Evolutionary conservation across 2,888 invertebrate species (phyloP).

Genomic region (Alloscopus bannaensis): DNA sequence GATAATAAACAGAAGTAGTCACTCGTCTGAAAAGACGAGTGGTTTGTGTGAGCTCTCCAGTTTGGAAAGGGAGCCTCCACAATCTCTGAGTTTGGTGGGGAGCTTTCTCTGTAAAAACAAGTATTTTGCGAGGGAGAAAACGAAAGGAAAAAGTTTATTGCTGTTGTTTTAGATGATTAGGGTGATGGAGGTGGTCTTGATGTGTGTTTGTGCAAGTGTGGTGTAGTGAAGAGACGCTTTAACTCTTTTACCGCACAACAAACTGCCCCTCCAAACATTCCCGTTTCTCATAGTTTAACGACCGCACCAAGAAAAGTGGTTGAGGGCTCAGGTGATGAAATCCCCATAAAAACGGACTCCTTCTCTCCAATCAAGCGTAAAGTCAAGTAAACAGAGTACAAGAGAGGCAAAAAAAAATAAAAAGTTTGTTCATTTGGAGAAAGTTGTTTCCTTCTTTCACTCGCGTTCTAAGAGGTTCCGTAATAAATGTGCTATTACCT

Average conservation of each 20-base stretch:
- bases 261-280: no score
- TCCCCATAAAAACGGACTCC: slow-evolving; percentile 40
- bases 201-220: no score
- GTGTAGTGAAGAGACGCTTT: no score
- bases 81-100: background rate
- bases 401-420: background rate
- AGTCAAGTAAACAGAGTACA: slow-evolving; percentile 1
- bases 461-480: background rate
- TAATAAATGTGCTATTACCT: slow-evolving; percentile 52
- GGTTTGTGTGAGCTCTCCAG: no score
- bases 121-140: slow-evolving; percentile 6
- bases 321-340: slow-evolving; percentile 53
- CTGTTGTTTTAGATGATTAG: no score
- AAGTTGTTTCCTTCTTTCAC: background rate
- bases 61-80: no score
- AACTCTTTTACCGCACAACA: no score
- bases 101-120: background rate
- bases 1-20: no score
- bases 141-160: slow-evolving; percentile 4
- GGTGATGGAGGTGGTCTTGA: slow-evolving; percentile 17
- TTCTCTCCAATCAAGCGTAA: slow-evolving; percentile 2
- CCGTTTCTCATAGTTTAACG: no score
- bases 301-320: no score
- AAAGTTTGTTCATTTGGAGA: background rate
- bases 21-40: no score